These are phyloP conservation scores for Alauda arvensis DNA, from an alignment of 2,797 vertebrate genomes.

Conservation along the genomic window DNA sequence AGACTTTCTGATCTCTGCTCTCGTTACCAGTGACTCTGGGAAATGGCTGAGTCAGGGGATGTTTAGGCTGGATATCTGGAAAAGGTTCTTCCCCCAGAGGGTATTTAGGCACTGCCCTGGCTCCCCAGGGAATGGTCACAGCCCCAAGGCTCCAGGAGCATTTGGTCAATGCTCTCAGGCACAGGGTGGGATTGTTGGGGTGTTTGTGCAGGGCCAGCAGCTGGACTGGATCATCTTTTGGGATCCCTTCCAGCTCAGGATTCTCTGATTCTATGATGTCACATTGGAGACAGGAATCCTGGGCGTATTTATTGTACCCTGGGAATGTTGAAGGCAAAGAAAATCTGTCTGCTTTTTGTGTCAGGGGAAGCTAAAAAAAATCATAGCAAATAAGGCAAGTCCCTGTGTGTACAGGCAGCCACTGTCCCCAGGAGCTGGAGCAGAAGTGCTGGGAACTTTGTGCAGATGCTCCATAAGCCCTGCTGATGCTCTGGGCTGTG, in stretches of 20 bases:
- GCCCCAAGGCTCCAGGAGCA: accelerated
- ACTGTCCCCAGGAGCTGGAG: not conserved
- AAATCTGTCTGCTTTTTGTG: not conserved
- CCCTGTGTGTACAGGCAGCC: not conserved
- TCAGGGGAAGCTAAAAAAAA: not conserved
- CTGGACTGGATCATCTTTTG: not conserved
- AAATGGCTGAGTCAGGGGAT: not conserved
- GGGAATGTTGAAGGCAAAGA: not conserved
- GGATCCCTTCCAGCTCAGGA: not conserved
- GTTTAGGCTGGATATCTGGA: not conserved
- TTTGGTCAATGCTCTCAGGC: accelerated
- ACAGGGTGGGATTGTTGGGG: not conserved
- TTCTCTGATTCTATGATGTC: not conserved
- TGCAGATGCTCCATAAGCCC: not conserved
- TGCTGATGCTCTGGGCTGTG: not conserved
- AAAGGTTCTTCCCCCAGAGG: not conserved
- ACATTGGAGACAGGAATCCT: not conserved
- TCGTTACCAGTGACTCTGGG: not conserved
- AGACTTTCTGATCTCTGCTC: not conserved
- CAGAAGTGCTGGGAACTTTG: not conserved
- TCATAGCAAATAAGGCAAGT: not conserved
- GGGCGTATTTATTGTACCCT: accelerated
- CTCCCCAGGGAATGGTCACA: not conserved
- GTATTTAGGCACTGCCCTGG: accelerated
- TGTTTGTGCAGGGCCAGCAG: not conserved